phyloP scores from a whole-genome alignment of 2,113 vertebrate genomes.

The Trogon surrucura region DNA sequence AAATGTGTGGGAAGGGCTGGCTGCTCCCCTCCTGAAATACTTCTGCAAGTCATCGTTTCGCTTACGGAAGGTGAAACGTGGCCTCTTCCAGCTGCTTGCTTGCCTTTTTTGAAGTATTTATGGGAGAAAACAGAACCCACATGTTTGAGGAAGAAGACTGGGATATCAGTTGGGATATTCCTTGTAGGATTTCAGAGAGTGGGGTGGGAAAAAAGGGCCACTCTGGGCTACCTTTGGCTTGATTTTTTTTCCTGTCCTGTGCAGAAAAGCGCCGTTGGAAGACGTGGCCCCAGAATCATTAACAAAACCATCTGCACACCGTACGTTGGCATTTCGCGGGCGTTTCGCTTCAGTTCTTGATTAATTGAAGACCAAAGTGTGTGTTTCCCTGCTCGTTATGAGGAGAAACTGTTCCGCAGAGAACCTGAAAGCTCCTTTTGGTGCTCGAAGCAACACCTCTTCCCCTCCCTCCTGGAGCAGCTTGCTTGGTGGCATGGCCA shows the following conservation, averaged over 20 bases:
- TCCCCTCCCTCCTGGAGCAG: neutral
- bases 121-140: neutral
- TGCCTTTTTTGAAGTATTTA: neutral
- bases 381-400: neutral
- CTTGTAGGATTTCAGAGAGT: neutral
- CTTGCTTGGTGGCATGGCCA: neutral
- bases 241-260: neutral
- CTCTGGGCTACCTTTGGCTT: neutral
- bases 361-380: neutral
- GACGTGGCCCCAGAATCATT: neutral
- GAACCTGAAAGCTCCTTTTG: neutral
- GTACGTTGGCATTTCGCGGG: neutral
- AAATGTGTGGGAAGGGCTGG: neutral
- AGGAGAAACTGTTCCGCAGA: neutral
- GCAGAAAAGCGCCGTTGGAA: neutral
- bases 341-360: neutral
- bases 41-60: neutral
- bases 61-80: neutral
- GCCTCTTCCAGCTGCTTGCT: neutral
- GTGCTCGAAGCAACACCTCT: neutral
- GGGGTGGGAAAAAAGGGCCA: neutral
- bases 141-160: neutral
- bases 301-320: neutral
- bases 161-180: neutral
- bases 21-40: neutral